Conservation (phyloP, 30 jellyfish, hydroid and myxozoan genomes). For the Aurelia aurita region DNA sequence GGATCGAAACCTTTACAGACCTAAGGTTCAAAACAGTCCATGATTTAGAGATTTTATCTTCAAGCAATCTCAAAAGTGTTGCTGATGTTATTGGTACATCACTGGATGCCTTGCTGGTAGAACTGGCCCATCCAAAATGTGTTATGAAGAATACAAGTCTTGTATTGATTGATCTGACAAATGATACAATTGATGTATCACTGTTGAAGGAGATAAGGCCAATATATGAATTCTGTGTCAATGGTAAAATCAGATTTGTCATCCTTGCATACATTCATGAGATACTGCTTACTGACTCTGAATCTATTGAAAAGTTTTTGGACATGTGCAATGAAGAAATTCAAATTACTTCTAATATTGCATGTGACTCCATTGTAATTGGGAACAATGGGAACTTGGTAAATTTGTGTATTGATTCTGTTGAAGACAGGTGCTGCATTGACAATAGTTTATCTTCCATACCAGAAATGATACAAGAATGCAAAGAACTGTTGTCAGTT, state of each 20-base stretch:
- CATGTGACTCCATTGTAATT: conserved; percentile 29
- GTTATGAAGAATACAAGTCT: not conserved
- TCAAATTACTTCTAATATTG: conserved; percentile 1
- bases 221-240: not conserved
- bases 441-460: not conserved
- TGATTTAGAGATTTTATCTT: too few species aligned
- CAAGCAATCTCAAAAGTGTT: too few species aligned
- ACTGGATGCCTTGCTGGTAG: conserved; percentile 3
- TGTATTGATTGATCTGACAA: conserved; percentile 15
- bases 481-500: not conserved
- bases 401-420: not conserved
- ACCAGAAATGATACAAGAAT: not conserved
- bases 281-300: not conserved
- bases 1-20: too few species aligned
- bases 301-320: not conserved
- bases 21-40: too few species aligned
- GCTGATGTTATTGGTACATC: too few species aligned
- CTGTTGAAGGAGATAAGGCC: not conserved
- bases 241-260: conserved; percentile 11
- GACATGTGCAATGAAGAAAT: not conserved
- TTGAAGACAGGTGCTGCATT: not conserved
- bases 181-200: not conserved
- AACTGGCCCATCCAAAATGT: too few species aligned
- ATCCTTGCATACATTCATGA: not conserved
- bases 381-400: conserved; percentile 29